Conservation (phyloP, 2,113 vertebrate species). For the Amazona guildingii region DNA sequence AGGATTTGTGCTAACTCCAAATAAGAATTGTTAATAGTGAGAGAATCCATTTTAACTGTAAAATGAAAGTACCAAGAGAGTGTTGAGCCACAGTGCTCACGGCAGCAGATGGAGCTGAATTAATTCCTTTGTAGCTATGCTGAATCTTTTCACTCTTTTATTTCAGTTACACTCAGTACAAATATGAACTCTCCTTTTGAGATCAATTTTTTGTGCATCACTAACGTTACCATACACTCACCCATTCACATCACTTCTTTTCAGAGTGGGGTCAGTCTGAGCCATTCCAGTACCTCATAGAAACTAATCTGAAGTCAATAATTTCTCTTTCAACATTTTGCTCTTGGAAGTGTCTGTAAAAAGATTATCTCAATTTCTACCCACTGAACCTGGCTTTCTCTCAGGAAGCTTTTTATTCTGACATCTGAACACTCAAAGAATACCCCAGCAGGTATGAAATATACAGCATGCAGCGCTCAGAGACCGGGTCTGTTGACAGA, state of each 20-base stretch:
- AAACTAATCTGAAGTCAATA: background rate
- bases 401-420: background rate
- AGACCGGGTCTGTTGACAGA: background rate
- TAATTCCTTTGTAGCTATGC: background rate
- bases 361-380: background rate
- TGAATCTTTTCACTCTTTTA: background rate
- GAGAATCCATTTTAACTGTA: background rate
- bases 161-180: background rate
- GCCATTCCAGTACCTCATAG: background rate
- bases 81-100: background rate
- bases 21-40: background rate
- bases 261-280: background rate
- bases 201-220: background rate
- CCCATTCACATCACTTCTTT: background rate
- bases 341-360: background rate
- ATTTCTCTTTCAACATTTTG: background rate
- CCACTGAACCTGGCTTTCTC: background rate
- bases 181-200: background rate
- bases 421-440: background rate
- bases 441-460: background rate
- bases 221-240: too few species aligned
- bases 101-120: background rate
- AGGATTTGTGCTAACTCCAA: background rate
- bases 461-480: background rate
- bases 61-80: background rate